A percentile compares a stretch with the other conserved stretches of the same genome.
Evolutionary conservation across 2,113 vertebrate species (phyloP).

Genomic region (Onychorhynchus coronatus): DNA sequence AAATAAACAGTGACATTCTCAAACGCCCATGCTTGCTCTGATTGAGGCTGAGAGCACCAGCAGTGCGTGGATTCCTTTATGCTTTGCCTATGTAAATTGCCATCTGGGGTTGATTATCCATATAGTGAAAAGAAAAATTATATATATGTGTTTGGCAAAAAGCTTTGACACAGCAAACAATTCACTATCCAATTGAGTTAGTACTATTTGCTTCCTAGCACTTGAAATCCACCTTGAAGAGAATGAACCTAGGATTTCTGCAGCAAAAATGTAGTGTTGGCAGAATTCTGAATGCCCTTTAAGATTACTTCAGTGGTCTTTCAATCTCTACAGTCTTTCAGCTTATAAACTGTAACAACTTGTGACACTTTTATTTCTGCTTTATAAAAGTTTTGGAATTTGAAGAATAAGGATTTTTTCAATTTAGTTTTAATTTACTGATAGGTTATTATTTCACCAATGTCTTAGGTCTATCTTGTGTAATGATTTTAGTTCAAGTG

Average conservation of each 20-base stretch:
- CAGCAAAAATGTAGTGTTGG: conserved; percentile 24
- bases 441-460: not conserved
- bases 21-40: conserved; percentile 51
- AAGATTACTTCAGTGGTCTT: conserved; percentile 7
- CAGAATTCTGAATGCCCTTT: conserved; percentile 5
- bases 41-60: conserved; percentile 62
- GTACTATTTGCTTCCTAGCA: not conserved
- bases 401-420: not conserved
- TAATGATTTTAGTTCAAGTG: not conserved
- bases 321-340: not conserved
- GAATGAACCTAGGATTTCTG: conserved; percentile 39
- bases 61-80: conserved; percentile 60
- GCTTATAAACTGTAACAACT: not conserved
- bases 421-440: not conserved
- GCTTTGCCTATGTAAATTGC: conserved; percentile 64
- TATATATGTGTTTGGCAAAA: conserved; percentile 55
- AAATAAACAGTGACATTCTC: conserved; percentile 77
- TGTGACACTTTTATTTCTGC: not conserved
- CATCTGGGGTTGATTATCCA: conserved; percentile 77
- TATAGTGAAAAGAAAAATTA: conserved; percentile 49
- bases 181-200: conserved; percentile 28
- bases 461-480: not conserved
- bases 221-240: conserved; percentile 54
- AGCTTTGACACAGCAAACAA: conserved; percentile 61
- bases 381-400: not conserved